These are phyloP conservation scores for Entomobrya multifasciata DNA, from an alignment of 2,888 invertebrate genomes.

Conservation along the genomic window DNA sequence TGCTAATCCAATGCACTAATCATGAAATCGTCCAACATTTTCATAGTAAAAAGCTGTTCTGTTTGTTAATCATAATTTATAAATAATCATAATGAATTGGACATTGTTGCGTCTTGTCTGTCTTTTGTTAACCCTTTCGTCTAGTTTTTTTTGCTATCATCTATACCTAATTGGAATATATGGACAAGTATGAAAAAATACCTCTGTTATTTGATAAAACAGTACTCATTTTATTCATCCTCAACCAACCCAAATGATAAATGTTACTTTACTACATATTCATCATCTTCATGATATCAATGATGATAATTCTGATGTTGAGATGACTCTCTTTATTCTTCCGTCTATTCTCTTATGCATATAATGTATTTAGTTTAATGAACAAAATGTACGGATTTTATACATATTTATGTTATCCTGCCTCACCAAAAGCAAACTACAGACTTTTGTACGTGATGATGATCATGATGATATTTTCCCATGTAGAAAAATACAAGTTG, in stretches of 20 bases:
- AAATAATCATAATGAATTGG: background rate
- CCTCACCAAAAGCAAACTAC: no score
- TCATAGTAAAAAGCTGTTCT: no score
- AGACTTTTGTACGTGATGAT: background rate
- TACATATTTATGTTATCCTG: no score
- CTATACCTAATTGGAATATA: no score
- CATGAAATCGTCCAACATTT: no score
- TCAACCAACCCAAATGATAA: slow-evolving; percentile 31
- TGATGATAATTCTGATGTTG: background rate
- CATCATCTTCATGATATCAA: background rate
- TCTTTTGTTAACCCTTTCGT: background rate
- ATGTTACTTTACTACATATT: slow-evolving; percentile 33
- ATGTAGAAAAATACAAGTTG: slow-evolving; percentile 36
- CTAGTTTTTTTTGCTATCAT: background rate
- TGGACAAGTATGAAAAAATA: slow-evolving; percentile 21
- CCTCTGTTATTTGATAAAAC: slow-evolving; percentile 35
- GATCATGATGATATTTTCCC: slow-evolving; percentile 18
- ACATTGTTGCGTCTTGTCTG: background rate
- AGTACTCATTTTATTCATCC: no score
- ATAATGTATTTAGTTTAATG: no score
- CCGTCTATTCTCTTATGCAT: background rate
- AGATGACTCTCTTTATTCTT: slow-evolving; percentile 14
- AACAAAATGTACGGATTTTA: no score
- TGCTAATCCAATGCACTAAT: no score
- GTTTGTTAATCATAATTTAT: slow-evolving; percentile 14